Evolutionary conservation across 2,113 vertebrate species (phyloP), one percentile per base, ranked within the genome.

Genomic region (Sorex fumeus): DNA sequence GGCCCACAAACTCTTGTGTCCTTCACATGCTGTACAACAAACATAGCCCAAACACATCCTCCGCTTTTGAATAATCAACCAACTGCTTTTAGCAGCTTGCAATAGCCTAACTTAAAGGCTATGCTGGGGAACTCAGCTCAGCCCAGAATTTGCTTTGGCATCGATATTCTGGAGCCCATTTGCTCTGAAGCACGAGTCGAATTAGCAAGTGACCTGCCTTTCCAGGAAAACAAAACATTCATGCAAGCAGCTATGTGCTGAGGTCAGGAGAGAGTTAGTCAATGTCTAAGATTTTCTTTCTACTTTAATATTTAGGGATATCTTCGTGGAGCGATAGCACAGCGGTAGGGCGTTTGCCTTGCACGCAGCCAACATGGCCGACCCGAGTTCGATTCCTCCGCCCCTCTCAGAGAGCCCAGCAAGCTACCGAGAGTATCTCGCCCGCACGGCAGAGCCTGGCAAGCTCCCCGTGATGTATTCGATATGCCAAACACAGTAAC

Each of bases 31-130:
- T 50, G 47, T 7, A 13, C 47, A 50, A 9, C 47, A 74, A 67
- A 36, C 25, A 50, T 82, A 64, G 40, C 75, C 76, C 75, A 95
- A 87, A 91, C 90, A 91, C 3, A 62, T 32, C 34, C 84, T 69
- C 45, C 2, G 1, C 81, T 70, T 43, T 74, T 40, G 79, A 69
- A 13, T 43, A 40, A 60, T 53, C 83, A 34, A 53, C 74, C 82
- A 86, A n/a, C 45, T 27, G 74, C 87, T 67, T 8, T 0, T 2
- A 82, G 77, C 23, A 21, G 77, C 53, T n/a, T 3, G 10, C 11
- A 6, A 0, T 21, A 6, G 30, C 50, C 70, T 67, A 34, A 36
- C 12, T 12, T 8, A 15, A 66, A 84, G 25, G 2, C 13, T 13
- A 0, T 10, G 0, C 0, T 45, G 57, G 66, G 75, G 67, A 5